Conservation (phyloP, 2,113 vertebrate species). For the Protobothrops flavoviridis region DNA sequence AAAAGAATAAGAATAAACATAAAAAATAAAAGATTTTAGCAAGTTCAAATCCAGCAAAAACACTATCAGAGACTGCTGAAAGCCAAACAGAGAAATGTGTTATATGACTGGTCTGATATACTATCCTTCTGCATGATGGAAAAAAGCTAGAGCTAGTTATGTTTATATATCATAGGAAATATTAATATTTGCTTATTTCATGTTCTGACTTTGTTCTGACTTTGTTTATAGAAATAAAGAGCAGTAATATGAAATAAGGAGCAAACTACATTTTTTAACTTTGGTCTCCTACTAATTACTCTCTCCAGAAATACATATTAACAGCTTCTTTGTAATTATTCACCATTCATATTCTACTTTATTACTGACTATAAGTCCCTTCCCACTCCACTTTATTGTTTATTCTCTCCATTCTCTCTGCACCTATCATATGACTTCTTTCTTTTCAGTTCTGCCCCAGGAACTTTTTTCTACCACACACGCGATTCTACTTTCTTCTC, state of each 20-base stretch:
- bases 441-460: background rate
- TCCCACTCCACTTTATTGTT: background rate
- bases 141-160: background rate
- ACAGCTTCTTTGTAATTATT: background rate
- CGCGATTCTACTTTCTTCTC: background rate
- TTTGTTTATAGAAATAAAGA: background rate
- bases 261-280: background rate
- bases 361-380: background rate
- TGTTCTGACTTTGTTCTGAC: background rate
- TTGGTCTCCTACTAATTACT: background rate
- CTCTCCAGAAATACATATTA: background rate
- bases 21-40: background rate
- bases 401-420: background rate
- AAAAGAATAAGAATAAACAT: background rate
- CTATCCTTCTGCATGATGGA: background rate
- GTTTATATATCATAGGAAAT: background rate
- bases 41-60: background rate
- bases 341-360: background rate
- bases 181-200: background rate
- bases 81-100: background rate
- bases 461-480: background rate
- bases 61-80: background rate
- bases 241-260: background rate
- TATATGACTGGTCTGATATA: background rate
- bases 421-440: background rate